Base-by-base conservation (phyloP, 2,113 vertebrate species). In the Sigmodon hispidus region DNA sequence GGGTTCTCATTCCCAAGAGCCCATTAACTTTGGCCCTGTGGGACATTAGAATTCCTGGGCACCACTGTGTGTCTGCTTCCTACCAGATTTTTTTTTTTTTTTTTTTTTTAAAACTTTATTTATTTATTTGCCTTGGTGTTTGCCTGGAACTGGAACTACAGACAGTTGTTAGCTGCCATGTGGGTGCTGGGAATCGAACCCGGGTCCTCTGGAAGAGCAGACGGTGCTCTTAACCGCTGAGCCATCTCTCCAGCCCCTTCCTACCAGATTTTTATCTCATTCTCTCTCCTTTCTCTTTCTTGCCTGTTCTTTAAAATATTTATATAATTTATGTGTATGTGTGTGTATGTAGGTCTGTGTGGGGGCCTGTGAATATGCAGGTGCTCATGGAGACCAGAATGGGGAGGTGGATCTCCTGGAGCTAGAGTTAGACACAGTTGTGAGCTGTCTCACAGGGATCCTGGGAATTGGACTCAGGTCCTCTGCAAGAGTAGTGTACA, bases 21-120 rank as follows among this genome's bases (percentile, higher is more conserved):
- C 22, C 16, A 13, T 52, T 75, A 6, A 0, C 3, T 67, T 7
- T 2, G 17, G 50, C 12, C 8, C 69, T 1, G 9, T 1, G 0
- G n/a, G 31, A 7, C 5, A 76, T 84, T 45, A 22, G 70, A 19
- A 31, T 7, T 75, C 10, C 31, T 24, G 31, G 4, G 31, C 45
- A 69, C 21, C 21, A 70, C 48, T 36, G 5, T 22, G 57, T 22
- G 26, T 5, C 16, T 24, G 19, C 0, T 52, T 24, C 19, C 34
- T 13, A 12, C 48, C 16, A 13, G 4, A n/a, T n/a, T n/a, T n/a
- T n/a, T n/a, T n/a, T n/a, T n/a, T n/a, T n/a, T n/a, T n/a, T n/a
- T n/a, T n/a, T n/a, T n/a, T n/a, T n/a, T n/a, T n/a, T n/a, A n/a
- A n/a, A n/a, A n/a, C n/a, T n/a, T n/a, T n/a, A n/a, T n/a, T n/a